Evolutionary conservation across 2,113 vertebrate genomes (phyloP).

Genomic region (Ellobius talpinus): DNA sequence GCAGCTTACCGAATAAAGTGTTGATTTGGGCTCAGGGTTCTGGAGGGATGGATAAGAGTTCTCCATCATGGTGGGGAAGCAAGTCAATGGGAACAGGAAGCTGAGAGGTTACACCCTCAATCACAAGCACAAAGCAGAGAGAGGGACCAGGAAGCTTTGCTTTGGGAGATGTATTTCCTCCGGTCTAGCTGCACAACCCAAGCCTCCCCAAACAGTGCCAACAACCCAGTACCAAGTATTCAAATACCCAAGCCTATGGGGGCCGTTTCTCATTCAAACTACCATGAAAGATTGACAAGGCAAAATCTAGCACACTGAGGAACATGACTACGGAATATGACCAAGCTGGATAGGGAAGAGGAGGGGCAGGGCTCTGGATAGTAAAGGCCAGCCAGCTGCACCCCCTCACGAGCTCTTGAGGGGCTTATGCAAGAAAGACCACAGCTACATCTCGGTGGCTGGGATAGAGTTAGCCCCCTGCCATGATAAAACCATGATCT

Average conservation of each 20-base stretch:
- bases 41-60: neutral
- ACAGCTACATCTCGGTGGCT: neutral
- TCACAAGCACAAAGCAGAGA: neutral
- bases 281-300: neutral
- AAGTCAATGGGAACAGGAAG: neutral
- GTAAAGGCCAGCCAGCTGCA: neutral
- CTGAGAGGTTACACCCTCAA: neutral
- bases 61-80: neutral
- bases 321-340: neutral
- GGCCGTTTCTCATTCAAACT: neutral
- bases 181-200: rapidly evolving
- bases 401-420: neutral
- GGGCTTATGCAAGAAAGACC: neutral
- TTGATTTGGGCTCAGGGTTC: neutral
- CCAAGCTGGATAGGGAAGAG: neutral
- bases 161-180: neutral
- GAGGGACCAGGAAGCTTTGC: neutral
- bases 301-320: neutral
- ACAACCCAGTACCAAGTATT: rapidly evolving
- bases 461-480: neutral
- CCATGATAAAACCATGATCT: neutral
- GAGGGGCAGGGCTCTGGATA: neutral
- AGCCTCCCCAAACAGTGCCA: neutral
- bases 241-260: neutral
- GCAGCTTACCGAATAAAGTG: neutral